Evolutionary conservation across 2,113 vertebrate species (phyloP), one percentile per base, ranked within the genome.

Genomic region (Xenopus tropicalis): DNA sequence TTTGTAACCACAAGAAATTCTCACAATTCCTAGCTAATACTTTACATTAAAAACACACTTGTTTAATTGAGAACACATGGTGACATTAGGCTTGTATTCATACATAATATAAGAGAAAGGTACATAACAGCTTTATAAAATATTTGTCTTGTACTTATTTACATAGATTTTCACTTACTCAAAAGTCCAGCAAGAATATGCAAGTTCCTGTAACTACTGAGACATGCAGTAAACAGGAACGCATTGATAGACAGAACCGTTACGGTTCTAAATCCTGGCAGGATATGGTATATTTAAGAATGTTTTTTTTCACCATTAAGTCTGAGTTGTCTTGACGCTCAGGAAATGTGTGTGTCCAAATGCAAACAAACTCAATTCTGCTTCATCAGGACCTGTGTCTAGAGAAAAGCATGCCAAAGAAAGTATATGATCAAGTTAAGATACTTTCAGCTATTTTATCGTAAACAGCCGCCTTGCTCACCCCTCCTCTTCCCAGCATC

Each of bases 201-300:
- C 37, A 24, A 59, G n/a, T 74, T 64, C 24, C 20, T 74, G 20
- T 61, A 20, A 51, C 20, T 14, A 74, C 29, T 59, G 42, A 29
- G 51, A 74, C 56, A 51, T 57, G 66, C 19, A 61, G 72, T 68
- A 74, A 68, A 68, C 24, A 61, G 65, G 58, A 74, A 59, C 51
- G 20, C 65, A 62, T 67, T 68, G 65, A 61, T 52, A 43, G 14
- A 51, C 54, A 44, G 67, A 57, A 37, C 57, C 57, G 68, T 46
- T 52, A 68, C 57, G 25, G 58, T 66, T 68, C 65, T 68, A 14
- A 17, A 37, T 59, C 52, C 24, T 25, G 44, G 44, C 72, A 74
- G 65, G 72, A 74, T 74, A 74, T 74, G 56, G 72, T 48, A 74
- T 61, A 68, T 74, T 68, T 67, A 61, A 51, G 57, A 74, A 74